Evolutionary conservation across 2,888 invertebrate genomes (phyloP), one percentile per base, ranked within the genome.

Genomic region (Cynaeus angustus): DNA sequence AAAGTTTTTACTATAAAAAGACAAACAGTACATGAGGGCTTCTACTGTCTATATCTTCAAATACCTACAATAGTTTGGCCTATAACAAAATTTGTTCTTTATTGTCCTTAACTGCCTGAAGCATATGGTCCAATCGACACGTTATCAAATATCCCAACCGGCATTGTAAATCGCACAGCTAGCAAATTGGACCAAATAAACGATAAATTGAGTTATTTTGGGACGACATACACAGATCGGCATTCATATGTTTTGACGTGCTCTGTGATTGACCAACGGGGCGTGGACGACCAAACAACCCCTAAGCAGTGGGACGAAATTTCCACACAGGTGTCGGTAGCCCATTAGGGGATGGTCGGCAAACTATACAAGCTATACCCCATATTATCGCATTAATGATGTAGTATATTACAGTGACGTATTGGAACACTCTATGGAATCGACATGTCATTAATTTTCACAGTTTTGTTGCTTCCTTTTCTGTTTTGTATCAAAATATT

Each of bases 141-240:
- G 12, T 41, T 33, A 64, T 64, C 52, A 10, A 52, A 52, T 12
- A 38, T 33, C 64, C 26, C 26, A 16, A 26, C 55, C n/a, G 30
- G 41, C 41, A 56, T 21, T 41, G 37, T 12, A 58, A 7, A 41
- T 45, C 30, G 30, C 37, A 61, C 46, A 52, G 43, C 48, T 48
- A 43, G 58, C 72, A 72, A 75, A 72, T 72, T 73, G 70, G 72
- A 66, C 68, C 46, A 38, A 33, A 48, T 55, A 55, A 68, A 68
- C 66, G 69, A 71, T 69, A 75, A 79, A 78, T 78, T 78, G 77
- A 75, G 78, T 77, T 77, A 76, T 79, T 76, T 59, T 68, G 53
- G 62, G 69, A 72, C 66, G 69, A 73, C 71, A 73, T 68, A 71
- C 64, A 53, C 55, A 64, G 48, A 71, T 68, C 56, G 72, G 73